phyloP scores from a whole-genome alignment of 2,888 invertebrate species.

The Sacculina carcini region DNA sequence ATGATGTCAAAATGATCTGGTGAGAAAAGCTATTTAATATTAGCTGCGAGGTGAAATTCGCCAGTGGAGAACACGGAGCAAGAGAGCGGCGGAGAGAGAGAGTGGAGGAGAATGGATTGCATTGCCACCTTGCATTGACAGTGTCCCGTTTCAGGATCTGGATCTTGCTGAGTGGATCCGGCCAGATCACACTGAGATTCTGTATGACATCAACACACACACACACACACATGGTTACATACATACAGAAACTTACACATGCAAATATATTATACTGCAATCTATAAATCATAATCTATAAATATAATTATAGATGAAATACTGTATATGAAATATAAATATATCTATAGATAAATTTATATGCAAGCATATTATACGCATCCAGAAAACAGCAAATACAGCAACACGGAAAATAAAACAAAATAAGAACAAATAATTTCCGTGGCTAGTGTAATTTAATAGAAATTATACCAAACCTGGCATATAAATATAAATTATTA shows the following conservation, averaged over 20 bases:
- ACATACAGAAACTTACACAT: background rate
- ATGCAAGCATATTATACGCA: no score
- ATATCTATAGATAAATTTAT: no score
- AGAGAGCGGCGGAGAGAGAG: background rate
- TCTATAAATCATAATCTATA: no score
- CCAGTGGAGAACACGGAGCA: background rate
- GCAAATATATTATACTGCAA: no score
- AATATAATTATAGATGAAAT: no score
- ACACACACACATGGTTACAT: background rate
- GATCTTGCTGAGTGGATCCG: constrained; percentile 7
- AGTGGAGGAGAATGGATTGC: background rate
- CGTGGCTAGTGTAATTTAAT: background rate
- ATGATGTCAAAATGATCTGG: no score
- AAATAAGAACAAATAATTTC: background rate
- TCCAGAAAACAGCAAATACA: no score
- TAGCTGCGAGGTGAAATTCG: no score
- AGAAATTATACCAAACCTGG: background rate
- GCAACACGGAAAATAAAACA: no score
- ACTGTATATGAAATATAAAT: no score
- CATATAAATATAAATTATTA: background rate
- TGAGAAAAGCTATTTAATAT: no score
- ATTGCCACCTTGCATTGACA: constrained; percentile 18
- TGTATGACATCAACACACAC: background rate
- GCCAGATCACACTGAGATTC: constrained; percentile 11
- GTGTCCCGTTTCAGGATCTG: constrained; percentile 16